Conservation (phyloP, 2,113 vertebrate genomes). For the Thermophis baileyi region DNA sequence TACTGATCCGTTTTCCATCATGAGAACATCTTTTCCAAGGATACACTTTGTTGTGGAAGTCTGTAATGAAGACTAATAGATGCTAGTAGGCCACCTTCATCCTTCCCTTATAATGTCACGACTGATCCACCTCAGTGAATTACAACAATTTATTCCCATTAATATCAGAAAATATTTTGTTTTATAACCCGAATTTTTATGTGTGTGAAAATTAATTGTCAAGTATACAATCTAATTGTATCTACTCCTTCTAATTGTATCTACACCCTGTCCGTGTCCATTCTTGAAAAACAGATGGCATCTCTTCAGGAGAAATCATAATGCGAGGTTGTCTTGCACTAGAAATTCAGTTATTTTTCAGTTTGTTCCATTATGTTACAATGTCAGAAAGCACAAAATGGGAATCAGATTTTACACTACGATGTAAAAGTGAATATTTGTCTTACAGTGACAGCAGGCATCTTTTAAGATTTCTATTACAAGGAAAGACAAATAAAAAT, state of each 20-base stretch:
- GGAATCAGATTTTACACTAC: background rate
- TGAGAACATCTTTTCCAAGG: background rate
- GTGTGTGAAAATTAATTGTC: background rate
- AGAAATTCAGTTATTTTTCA: background rate
- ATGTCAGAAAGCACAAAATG: conserved; percentile 13
- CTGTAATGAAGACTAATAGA: background rate
- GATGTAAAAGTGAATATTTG: conserved; percentile 5
- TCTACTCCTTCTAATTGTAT: background rate
- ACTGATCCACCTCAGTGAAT: background rate
- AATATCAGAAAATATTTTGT: background rate
- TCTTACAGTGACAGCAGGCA: conserved; percentile 4
- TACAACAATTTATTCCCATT: background rate
- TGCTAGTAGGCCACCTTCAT: background rate
- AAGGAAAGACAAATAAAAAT: background rate
- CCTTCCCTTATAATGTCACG: background rate
- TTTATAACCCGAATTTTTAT: background rate
- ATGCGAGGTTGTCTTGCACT: background rate
- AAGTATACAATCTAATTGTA: background rate
- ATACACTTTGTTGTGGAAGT: background rate
- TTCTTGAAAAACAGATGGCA: background rate
- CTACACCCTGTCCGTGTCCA: background rate
- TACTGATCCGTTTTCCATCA: background rate
- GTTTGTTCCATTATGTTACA: conserved; percentile 26
- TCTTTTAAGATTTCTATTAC: conserved; percentile 14
- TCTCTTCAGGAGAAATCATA: background rate